A percentile compares a stretch with the other conserved stretches of the same genome.
phyloP scores from a whole-genome alignment of 1,140 invertebrate species.

The Hormaphis cornu region DNA sequence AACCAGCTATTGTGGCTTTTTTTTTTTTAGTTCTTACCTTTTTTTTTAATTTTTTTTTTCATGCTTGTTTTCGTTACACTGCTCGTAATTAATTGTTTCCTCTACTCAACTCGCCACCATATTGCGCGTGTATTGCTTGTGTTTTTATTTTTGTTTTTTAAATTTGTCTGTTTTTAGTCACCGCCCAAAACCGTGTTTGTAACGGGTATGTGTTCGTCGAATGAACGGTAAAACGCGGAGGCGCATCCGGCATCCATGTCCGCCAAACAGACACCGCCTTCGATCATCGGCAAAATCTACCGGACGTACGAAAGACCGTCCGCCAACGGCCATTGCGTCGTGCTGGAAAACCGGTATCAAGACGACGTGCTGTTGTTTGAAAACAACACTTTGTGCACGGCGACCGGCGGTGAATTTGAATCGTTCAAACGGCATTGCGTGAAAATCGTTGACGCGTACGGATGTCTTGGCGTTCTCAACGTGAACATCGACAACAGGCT shows the following conservation, averaged over 20 bases:
- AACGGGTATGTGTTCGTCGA: conserved; percentile 22
- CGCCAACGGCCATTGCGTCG: conserved; percentile 66
- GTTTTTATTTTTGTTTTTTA: background rate
- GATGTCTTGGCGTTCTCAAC: conserved; percentile 81
- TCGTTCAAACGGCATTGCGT: conserved; percentile 77
- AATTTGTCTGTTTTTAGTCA: conserved; percentile 6
- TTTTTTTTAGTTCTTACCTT: background rate
- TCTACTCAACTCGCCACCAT: background rate
- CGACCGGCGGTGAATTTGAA: conserved; percentile 73
- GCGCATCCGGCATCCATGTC: conserved; percentile 11
- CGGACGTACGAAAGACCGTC: conserved; percentile 70
- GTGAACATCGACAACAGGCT: conserved; percentile 73
- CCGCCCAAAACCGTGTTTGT: background rate
- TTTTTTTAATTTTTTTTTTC: background rate
- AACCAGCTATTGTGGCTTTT: conserved; percentile 6
- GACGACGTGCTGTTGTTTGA: conserved; percentile 82
- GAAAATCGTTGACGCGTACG: conserved; percentile 84
- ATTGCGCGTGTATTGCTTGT: conserved; percentile 11
- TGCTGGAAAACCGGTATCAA: conserved; percentile 78
- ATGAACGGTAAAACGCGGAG: background rate
- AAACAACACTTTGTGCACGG: conserved; percentile 73
- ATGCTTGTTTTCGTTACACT: background rate
- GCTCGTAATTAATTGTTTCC: too few species aligned
- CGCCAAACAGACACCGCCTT: conserved; percentile 9
- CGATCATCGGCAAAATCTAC: conserved; percentile 84